phyloP scores from a whole-genome alignment of 2,797 vertebrate genomes.

The Dicrostonyx torquatus region DNA sequence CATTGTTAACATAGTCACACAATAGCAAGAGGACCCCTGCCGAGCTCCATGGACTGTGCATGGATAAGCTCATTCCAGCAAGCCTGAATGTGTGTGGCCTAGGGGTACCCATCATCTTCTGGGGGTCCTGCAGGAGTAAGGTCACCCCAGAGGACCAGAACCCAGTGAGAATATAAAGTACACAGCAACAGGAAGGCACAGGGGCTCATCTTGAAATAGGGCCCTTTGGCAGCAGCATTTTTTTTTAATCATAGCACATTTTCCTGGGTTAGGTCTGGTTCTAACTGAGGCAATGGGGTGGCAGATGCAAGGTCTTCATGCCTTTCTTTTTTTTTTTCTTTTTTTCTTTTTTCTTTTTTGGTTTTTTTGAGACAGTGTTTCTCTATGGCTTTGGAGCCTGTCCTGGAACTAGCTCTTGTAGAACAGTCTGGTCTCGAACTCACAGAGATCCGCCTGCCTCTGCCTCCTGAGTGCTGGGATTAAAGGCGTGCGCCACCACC shows the following conservation, averaged over 20 bases:
- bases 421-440: too few relatives aligned
- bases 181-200: not conserved
- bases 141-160: not conserved
- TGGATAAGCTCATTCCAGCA: not conserved
- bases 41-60: not conserved
- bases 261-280: not conserved
- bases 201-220: not conserved
- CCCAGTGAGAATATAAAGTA: not conserved
- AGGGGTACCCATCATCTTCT: not conserved
- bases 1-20: not conserved
- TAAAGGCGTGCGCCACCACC: too few relatives aligned
- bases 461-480: too few relatives aligned
- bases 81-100: not conserved
- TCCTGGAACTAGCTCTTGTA: too few relatives aligned
- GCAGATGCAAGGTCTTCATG: not conserved
- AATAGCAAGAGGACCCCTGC: too few relatives aligned
- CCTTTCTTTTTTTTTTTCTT: not conserved
- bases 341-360: too few relatives aligned
- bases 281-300: not conserved
- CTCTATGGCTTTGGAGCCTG: too few relatives aligned
- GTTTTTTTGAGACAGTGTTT: too few relatives aligned
- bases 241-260: not conserved
- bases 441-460: too few relatives aligned
- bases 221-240: not conserved
- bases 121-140: not conserved